Evolutionary conservation across 1,140 invertebrate species (phyloP).

Genomic region (Druon quercuslanigerum): DNA sequence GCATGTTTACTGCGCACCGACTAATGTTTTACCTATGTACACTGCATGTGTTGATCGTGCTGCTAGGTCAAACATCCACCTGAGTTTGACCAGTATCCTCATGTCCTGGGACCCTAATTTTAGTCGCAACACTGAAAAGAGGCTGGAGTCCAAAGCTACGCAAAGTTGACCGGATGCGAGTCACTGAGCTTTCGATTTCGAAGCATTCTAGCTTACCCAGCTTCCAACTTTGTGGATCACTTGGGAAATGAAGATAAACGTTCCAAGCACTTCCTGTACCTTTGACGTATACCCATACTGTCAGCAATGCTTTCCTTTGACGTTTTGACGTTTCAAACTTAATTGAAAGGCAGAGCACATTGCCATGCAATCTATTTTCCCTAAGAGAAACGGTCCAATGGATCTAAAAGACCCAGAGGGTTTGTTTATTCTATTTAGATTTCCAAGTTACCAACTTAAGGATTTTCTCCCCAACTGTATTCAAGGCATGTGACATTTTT

Average conservation of each 20-base stretch:
- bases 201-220: conserved; percentile 6
- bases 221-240: conserved; percentile 8
- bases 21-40: conserved; percentile 60
- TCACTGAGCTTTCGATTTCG: conserved; percentile 24
- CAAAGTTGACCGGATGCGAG: conserved; percentile 19
- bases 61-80: conserved; percentile 60
- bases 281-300: background rate
- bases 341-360: background rate
- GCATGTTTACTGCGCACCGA: conserved; percentile 60
- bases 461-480: no score
- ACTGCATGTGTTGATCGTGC: conserved; percentile 51
- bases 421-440: background rate
- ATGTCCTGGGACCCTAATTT: conserved; percentile 38
- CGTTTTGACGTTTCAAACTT: background rate
- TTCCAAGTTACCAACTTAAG: no score
- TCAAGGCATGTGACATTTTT: no score
- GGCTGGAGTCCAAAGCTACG: conserved; percentile 1
- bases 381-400: background rate
- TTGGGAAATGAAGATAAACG: conserved; percentile 28
- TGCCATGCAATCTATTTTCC: background rate
- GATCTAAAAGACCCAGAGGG: background rate
- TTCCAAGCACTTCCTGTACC: conserved; percentile 7
- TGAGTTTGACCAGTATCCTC: conserved; percentile 56
- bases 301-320: background rate
- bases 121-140: conserved; percentile 29